phyloP scores from a whole-genome alignment of 2,797 vertebrate genomes.

The Podargus strigoides region DNA sequence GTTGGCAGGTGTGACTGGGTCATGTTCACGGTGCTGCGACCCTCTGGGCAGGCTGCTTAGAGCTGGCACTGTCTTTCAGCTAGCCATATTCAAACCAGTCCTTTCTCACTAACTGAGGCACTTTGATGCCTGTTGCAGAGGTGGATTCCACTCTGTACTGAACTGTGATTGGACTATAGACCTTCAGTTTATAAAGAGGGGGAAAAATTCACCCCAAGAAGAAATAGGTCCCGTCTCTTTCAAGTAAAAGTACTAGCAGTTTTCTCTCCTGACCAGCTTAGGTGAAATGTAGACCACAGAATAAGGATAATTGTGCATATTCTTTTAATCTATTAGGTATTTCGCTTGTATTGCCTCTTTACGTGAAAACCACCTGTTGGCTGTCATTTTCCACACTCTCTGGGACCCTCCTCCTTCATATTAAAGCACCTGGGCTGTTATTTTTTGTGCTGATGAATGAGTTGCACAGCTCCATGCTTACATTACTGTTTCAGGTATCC shows the following conservation, averaged over 20 bases:
- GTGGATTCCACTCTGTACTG: not conserved
- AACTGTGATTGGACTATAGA: not conserved
- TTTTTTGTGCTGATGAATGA: not conserved
- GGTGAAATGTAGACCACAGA: not conserved
- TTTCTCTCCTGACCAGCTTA: not conserved
- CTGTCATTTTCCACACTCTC: not conserved
- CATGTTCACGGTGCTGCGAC: not conserved
- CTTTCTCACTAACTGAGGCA: not conserved
- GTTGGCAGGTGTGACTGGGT: not conserved
- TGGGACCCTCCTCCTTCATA: not conserved
- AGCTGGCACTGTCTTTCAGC: not conserved
- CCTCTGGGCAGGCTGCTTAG: not conserved
- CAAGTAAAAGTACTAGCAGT: not conserved
- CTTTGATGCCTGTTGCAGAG: not conserved
- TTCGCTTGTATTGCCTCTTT: not conserved
- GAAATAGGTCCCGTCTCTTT: not conserved
- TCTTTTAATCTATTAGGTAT: not conserved
- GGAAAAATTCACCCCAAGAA: not conserved
- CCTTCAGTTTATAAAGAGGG: not conserved
- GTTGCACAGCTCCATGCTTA: not conserved
- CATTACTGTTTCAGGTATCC: not conserved
- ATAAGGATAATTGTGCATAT: not conserved
- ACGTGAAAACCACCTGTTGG: not conserved
- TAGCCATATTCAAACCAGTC: not conserved
- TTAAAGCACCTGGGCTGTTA: not conserved